Percentiles rank a stretch among this genome's conserved stretches.
Evolutionary conservation across 2,113 vertebrate genomes (phyloP).

Genomic region (Thunnus thynnus): DNA sequence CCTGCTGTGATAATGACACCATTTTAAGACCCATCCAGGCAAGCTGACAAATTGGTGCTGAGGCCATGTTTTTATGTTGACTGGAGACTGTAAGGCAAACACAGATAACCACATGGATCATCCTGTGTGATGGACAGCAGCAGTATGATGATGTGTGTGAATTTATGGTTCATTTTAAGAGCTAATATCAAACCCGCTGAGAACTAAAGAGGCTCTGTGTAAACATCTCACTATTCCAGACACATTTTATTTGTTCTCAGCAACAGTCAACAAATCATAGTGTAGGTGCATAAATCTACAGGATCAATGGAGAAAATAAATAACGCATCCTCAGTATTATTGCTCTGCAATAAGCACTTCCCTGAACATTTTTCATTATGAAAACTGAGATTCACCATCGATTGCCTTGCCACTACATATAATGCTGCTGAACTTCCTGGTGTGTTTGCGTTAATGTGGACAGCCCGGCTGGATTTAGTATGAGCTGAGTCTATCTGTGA

Average conservation of each 20-base stretch:
- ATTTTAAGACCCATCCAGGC: slow-evolving; percentile 69
- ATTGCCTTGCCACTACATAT: slow-evolving; percentile 45
- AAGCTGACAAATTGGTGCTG: slow-evolving; percentile 69
- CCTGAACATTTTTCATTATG: slow-evolving; percentile 61
- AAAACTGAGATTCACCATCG: slow-evolving; percentile 65
- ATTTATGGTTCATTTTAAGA: slow-evolving; percentile 52
- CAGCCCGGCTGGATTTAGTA: slow-evolving; percentile 57
- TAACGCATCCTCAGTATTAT: slow-evolving; percentile 57
- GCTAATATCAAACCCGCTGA: slow-evolving; percentile 37
- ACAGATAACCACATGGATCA: slow-evolving; percentile 42
- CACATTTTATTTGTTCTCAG: slow-evolving; percentile 62
- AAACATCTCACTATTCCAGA: slow-evolving; percentile 40
- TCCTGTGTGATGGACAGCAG: slow-evolving; percentile 28
- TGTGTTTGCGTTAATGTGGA: slow-evolving; percentile 54
- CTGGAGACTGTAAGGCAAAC: slow-evolving; percentile 39
- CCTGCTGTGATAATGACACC: slow-evolving; percentile 75
- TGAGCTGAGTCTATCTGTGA: slow-evolving; percentile 71
- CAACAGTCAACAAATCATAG: slow-evolving; percentile 49
- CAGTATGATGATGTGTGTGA: slow-evolving; percentile 36
- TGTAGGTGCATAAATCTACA: slow-evolving; percentile 53
- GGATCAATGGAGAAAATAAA: slow-evolving; percentile 69
- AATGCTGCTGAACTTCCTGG: slow-evolving; percentile 48
- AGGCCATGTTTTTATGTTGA: slow-evolving; percentile 62
- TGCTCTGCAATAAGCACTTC: slow-evolving; percentile 60
- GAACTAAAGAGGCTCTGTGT: slow-evolving; percentile 26